Evolutionary conservation across 1,140 invertebrate genomes (phyloP).

Genomic region (Diorhabda elongata): DNA sequence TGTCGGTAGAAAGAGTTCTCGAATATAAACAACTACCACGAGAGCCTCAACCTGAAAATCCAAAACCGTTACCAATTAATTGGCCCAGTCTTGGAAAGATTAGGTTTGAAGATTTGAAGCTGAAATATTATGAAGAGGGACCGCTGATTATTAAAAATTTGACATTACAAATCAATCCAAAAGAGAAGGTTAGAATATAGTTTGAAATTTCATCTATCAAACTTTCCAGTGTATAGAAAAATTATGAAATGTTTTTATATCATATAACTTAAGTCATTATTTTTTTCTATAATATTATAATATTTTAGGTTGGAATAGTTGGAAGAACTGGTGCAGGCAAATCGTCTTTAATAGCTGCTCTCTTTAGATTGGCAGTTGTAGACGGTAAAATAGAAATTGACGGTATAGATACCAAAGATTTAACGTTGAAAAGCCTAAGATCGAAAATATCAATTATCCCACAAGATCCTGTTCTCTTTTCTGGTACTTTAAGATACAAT

Average conservation of each 20-base stretch:
- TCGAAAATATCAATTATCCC: constrained; percentile 76
- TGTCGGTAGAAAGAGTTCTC: constrained; percentile 72
- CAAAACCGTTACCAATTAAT: constrained; percentile 39
- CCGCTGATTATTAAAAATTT: constrained; percentile 57
- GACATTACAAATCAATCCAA: constrained; percentile 57
- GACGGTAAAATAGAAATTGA: constrained; percentile 72
- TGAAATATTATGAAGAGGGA: constrained; percentile 54
- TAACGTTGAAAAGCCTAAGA: constrained; percentile 66
- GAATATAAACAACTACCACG: constrained; percentile 65
- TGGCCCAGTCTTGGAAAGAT: constrained; percentile 50
- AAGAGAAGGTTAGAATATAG: constrained; percentile 67
- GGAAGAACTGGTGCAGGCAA: constrained; percentile 78
- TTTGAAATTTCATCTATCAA: not conserved
- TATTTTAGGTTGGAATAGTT: constrained; percentile 55
- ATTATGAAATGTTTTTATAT: not conserved
- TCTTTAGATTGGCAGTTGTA: constrained; percentile 62
- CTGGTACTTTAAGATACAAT: constrained; percentile 71
- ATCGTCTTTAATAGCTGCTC: constrained; percentile 66
- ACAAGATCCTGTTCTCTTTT: constrained; percentile 79
- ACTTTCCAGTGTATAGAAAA: not conserved
- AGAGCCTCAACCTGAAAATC: constrained; percentile 54
- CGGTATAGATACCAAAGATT: constrained; percentile 55
- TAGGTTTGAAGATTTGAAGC: constrained; percentile 51
- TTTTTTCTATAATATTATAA: not conserved
- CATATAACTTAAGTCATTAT: not conserved